Base-by-base conservation (phyloP, 2,113 vertebrate species). In the Himantopus leucocephalus region DNA sequence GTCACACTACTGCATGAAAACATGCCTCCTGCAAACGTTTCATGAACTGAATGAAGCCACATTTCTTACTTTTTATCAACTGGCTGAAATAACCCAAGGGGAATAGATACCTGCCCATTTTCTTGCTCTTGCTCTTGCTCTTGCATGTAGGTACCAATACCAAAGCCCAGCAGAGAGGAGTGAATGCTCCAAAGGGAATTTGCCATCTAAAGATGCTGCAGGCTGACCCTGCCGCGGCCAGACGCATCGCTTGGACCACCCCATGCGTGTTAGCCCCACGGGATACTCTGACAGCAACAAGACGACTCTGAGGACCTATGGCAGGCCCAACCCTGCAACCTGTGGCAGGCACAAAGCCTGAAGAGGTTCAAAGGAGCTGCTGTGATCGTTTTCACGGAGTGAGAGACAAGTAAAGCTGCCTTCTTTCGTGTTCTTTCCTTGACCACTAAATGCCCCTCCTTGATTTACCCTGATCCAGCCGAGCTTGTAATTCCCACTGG, bases 1-100 rank as follows among this genome's bases (percentile, higher is more conserved):
- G 48, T 79, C 70, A 96, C 62, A 64, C 50, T 48, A 35, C 37
- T 47, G 26, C 66, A 82, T 55, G 23, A 78, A 58, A 96, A 93
- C 75, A 77, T 17, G 20, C n/a, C 75, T 53, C 56, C 41, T 9
- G 22, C 76, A 74, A 85, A 88, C 4, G 8, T 32, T 73, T 70
- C 34, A 60, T 6, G 8, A 71, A 48, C 47, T 83, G 47, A 73
- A 84, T 81, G 85, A 6, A 71, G 79, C 21, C 82, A 59, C 7
- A 12, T 37, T 81, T 87, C 71, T 72, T 43, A 30, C 50, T 85
- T 87, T 87, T 41, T 56, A 85, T 37, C 52, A 76, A 19, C 53
- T 66, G 39, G 8, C n/a, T 84, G 56, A 81, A 84, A 63, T 72
- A 84, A 84, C 30, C 30, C 48, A 43, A 39, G 20, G 7, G 41